These are phyloP conservation scores for Chrysoperla carnea DNA, from an alignment of 1,140 invertebrate species.

Conservation along the genomic window DNA sequence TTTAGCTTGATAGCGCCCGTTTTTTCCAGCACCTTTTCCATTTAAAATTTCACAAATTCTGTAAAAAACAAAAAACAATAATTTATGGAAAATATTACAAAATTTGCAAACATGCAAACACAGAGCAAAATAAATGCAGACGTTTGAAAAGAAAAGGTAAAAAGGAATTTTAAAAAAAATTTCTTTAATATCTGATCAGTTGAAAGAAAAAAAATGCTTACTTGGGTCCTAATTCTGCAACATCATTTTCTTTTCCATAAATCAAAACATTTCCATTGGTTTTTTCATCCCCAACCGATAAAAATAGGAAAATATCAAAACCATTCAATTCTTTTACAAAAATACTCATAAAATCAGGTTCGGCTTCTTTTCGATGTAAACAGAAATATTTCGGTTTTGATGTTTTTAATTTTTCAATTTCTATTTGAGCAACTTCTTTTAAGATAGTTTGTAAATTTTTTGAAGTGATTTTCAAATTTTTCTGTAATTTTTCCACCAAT, in stretches of 20 bases:
- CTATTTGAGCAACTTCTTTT: slow-evolving; percentile 43
- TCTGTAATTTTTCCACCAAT: slow-evolving; percentile 51
- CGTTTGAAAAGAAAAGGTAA: no score
- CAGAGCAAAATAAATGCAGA: no score
- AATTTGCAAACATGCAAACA: no score
- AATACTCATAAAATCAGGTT: slow-evolving; percentile 49
- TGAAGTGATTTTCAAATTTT: slow-evolving; percentile 37
- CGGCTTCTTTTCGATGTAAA: slow-evolving; percentile 51
- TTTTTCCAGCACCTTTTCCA: slow-evolving; percentile 42
- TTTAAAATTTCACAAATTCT: slow-evolving; percentile 35
- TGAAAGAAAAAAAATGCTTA: slow-evolving; percentile 19
- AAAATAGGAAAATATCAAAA: slow-evolving; percentile 36
- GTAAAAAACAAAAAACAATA: no score
- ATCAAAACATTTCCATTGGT: slow-evolving; percentile 44
- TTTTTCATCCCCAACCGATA: slow-evolving; percentile 51
- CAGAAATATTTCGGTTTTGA: slow-evolving; percentile 32
- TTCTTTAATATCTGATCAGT: no score
- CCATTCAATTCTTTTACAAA: slow-evolving; percentile 41
- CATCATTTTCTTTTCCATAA: slow-evolving; percentile 28
- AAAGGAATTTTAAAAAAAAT: no score
- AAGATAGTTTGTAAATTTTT: slow-evolving; percentile 44
- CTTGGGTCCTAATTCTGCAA: slow-evolving; percentile 28
- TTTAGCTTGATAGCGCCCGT: slow-evolving; percentile 37
- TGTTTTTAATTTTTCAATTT: slow-evolving; percentile 38
- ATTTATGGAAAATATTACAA: no score